Conservation (phyloP, 2,888 invertebrate species). For the Stenurella melanura region DNA sequence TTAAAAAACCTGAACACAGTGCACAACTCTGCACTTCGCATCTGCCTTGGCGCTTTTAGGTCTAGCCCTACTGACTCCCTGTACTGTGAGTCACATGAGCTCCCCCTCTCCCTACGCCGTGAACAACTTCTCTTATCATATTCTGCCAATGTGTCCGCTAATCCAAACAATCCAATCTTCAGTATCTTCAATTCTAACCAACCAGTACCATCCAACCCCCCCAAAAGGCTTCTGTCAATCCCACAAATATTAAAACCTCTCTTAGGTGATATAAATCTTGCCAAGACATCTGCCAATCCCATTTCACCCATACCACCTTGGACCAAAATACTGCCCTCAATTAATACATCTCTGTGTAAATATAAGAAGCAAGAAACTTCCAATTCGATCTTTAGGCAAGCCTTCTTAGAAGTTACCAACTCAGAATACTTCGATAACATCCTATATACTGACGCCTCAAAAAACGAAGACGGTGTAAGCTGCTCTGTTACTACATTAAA, state of each 20-base stretch:
- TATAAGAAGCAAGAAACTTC: not conserved
- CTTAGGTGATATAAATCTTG: not conserved
- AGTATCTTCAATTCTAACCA: not conserved
- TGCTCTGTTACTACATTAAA: not conserved
- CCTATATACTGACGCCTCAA: not conserved
- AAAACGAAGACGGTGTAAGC: not conserved
- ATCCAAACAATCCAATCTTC: slow-evolving; percentile 2
- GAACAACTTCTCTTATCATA: not conserved
- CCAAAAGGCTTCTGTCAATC: not conserved
- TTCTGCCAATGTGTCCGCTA: not conserved
- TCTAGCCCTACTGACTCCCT: not conserved
- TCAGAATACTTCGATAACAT: not conserved
- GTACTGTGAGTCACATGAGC: not conserved
- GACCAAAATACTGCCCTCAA: not conserved
- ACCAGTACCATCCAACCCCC: not conserved
- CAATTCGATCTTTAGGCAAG: not conserved
- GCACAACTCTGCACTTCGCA: slow-evolving; percentile 1
- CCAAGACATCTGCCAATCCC: not conserved
- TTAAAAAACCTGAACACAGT: not conserved
- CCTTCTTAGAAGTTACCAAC: not conserved
- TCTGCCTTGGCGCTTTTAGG: not conserved
- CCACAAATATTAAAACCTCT: slow-evolving; percentile 1
- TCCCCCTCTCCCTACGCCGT: not conserved
- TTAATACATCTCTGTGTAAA: not conserved
- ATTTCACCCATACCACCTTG: slow-evolving; percentile 15